A percentile compares a stretch with the other conserved stretches of the same genome.
Evolutionary conservation across 2,113 vertebrate genomes (phyloP).

Genomic region (Phyllopteryx taeniolatus): DNA sequence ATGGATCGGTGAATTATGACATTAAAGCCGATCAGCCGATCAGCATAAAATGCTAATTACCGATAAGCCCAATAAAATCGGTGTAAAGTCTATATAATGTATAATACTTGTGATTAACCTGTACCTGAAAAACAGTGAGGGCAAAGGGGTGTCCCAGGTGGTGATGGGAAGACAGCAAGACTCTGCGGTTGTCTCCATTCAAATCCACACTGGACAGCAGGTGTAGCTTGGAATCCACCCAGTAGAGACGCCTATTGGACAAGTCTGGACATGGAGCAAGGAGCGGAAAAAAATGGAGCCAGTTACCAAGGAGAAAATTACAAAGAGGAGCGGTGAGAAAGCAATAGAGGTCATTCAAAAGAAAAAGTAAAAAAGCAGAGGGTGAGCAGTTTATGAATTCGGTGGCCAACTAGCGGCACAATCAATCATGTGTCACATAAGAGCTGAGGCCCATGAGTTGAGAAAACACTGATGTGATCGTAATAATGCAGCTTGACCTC

Average conservation of each 20-base stretch:
- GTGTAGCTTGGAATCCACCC: constrained; percentile 98
- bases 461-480: constrained; percentile 59
- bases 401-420: constrained; percentile 46
- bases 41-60: too few relatives aligned
- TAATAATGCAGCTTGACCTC: constrained; percentile 56
- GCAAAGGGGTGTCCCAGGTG: constrained; percentile 92
- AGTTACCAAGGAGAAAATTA: constrained; percentile 5
- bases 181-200: constrained; percentile 87
- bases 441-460: constrained; percentile 32
- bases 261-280: constrained; percentile 78
- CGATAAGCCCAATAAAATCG: too few relatives aligned
- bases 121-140: constrained; percentile 94
- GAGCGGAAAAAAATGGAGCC: constrained; percentile 2
- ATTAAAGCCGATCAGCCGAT: too few relatives aligned
- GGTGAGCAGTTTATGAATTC: constrained; percentile 56
- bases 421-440: constrained; percentile 64
- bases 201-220: constrained; percentile 93
- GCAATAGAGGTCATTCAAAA: constrained; percentile 45
- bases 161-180: constrained; percentile 85
- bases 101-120: not conserved
- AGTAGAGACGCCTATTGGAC: constrained; percentile 90
- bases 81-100: not conserved
- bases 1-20: too few relatives aligned
- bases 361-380: constrained; percentile 42
- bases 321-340: constrained; percentile 21